Evolutionary conservation across 2,888 invertebrate genomes (phyloP).

Genomic region (Priocnemis perturbator): DNA sequence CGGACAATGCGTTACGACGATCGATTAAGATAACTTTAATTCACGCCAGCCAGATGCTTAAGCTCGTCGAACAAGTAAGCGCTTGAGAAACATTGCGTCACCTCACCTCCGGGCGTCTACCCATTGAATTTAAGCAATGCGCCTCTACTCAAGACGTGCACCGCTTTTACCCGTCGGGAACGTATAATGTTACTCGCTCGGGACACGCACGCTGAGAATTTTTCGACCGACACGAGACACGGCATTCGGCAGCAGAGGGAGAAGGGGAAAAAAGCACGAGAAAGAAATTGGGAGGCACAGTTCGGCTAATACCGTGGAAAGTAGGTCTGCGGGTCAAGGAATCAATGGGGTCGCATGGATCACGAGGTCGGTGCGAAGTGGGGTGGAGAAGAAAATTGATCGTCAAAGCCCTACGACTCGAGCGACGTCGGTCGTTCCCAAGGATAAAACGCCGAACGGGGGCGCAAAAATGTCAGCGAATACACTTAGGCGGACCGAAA

Average conservation of each 20-base stretch:
- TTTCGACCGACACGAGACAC: slow-evolving; percentile 3
- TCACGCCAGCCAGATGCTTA: too few species aligned
- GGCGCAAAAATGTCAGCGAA: slow-evolving; percentile 14
- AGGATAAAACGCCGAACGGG: too few species aligned
- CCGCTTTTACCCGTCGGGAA: too few species aligned
- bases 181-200: too few species aligned
- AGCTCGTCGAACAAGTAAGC: too few species aligned
- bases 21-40: too few species aligned
- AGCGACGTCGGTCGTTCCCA: not conserved
- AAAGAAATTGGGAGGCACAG: slow-evolving; percentile 32
- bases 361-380: not conserved
- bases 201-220: slow-evolving; percentile 10
- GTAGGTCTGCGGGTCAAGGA: slow-evolving; percentile 46
- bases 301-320: slow-evolving; percentile 47
- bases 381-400: slow-evolving; percentile 5
- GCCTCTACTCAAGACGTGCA: too few species aligned
- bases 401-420: slow-evolving; percentile 16
- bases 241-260: not conserved
- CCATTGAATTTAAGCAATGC: too few species aligned
- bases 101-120: too few species aligned
- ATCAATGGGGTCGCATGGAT: slow-evolving; percentile 39
- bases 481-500: slow-evolving; percentile 8
- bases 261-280: too few species aligned
- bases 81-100: too few species aligned
- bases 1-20: too few species aligned